A percentile compares a stretch with the other conserved stretches of the same genome.
phyloP scores from a whole-genome alignment of 2,888 invertebrate species.

The Argynnis bischoffii region DNA sequence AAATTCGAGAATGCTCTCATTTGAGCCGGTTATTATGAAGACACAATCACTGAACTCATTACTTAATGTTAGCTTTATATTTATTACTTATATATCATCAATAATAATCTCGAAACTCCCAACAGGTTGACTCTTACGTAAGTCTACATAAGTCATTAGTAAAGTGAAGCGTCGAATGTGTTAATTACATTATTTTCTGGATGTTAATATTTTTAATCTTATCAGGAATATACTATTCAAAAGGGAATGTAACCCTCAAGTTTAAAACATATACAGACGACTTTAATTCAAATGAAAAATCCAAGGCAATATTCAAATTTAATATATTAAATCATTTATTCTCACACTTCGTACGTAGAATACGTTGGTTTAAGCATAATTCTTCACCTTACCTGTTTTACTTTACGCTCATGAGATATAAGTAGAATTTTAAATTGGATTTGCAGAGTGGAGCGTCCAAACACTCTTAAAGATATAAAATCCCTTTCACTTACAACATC shows the following conservation, averaged over 20 bases:
- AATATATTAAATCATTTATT: too few relatives aligned
- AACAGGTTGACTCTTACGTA: slow-evolving; percentile 7
- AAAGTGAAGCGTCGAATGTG: background rate
- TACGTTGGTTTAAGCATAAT: too few relatives aligned
- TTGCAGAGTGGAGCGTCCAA: slow-evolving; percentile 27
- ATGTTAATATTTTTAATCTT: too few relatives aligned
- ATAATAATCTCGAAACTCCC: slow-evolving; percentile 21
- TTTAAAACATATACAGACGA: too few relatives aligned
- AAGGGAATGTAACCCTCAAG: too few relatives aligned
- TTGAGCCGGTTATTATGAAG: slow-evolving; percentile 13
- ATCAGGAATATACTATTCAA: too few relatives aligned
- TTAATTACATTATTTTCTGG: background rate
- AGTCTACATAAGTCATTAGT: background rate
- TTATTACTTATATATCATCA: slow-evolving; percentile 19
- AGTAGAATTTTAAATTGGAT: slow-evolving; percentile 17
- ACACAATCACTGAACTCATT: slow-evolving; percentile 17
- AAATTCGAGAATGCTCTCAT: slow-evolving; percentile 4
- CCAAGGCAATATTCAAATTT: too few relatives aligned
- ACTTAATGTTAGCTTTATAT: slow-evolving; percentile 16
- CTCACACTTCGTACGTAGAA: too few relatives aligned
- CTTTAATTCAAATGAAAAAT: too few relatives aligned
- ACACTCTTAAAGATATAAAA: slow-evolving; percentile 29
- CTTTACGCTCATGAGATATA: background rate
- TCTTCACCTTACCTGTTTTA: background rate
- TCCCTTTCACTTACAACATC: slow-evolving; percentile 42